Evolutionary conservation across 2,113 vertebrate genomes (phyloP), one percentile per base, ranked within the genome.

Genomic region (Pogona vitticeps): DNA sequence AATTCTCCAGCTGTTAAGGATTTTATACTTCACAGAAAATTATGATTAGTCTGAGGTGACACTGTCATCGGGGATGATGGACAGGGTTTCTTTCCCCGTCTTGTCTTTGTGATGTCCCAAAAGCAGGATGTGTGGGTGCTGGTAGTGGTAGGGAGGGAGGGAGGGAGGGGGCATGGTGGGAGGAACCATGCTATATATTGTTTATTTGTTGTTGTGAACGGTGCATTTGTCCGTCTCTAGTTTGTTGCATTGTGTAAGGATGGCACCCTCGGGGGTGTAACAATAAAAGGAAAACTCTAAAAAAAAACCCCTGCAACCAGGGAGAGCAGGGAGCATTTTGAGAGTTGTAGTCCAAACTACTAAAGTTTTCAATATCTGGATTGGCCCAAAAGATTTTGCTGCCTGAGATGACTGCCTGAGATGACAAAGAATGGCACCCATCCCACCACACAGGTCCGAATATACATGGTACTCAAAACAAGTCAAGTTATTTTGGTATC

Each of bases 231-330:
- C n/a, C 88, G 87, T 89, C 72, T 73, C 76, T 86, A 90, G 89
- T 90, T 86, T 90, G 85, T 92, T 89, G 90, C 91, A 92, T 90
- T 84, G 79, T n/a, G 84, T 80, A 86, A 92, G 91, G 87, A 92
- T 92, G 93, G 92, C 93, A 93, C 89, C 86, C 85, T 84, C 58
- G 87, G 88, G 76, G 75, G 70, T 91, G 89, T 91, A 93, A 94
- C 88, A 95, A 95, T 95, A 95, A 95, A 95, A 59, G 83, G 84
- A 91, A 86, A 91, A 81, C 65, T 80, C 75, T 52, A 14, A n/a
- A n/a, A n/a, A n/a, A n/a, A n/a, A n/a, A n/a, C n/a, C n/a, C n/a
- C n/a, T n/a, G n/a, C n/a, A n/a, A 52, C 46, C 10, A 10, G 46
- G 10, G 46, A 52, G 10, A 10, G 5, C 46, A 52, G 46, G 5